Conservation (phyloP, 2,888 invertebrate genomes). For the Abscondita cerata region DNA sequence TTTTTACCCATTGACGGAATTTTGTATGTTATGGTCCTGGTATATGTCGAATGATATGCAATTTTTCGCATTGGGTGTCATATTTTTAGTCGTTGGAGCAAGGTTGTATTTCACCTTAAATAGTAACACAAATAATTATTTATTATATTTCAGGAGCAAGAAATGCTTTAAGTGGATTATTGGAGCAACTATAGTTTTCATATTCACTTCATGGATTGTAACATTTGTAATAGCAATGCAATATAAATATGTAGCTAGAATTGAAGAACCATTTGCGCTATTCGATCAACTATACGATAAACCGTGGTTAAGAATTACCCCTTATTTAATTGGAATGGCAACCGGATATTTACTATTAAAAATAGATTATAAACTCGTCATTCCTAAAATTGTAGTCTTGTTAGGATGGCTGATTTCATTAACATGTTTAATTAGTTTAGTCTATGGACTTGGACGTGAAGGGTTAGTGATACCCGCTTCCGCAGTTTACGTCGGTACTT, state of each 20-base stretch:
- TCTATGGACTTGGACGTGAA: conserved; percentile 74
- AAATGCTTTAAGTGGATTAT: conserved; percentile 72
- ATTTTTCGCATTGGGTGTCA: conserved; percentile 74
- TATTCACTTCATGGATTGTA: conserved; percentile 77
- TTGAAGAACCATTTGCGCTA: conserved; percentile 82
- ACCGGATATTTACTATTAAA: conserved; percentile 76
- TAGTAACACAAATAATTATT: not conserved
- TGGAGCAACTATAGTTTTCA: conserved; percentile 63
- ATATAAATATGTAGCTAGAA: conserved; percentile 75
- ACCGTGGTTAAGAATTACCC: conserved; percentile 82
- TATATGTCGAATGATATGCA: conserved; percentile 84
- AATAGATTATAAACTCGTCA: conserved; percentile 68
- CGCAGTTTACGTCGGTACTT: conserved; percentile 74
- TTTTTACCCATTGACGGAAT: conserved; percentile 75
- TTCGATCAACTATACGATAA: conserved; percentile 85
- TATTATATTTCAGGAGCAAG: conserved; percentile 50
- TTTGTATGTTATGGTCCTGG: conserved; percentile 86
- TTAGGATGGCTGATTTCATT: conserved; percentile 68
- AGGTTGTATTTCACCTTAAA: conserved; percentile 60
- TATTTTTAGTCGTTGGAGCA: conserved; percentile 70
- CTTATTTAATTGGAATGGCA: conserved; percentile 80
- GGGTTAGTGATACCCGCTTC: conserved; percentile 70
- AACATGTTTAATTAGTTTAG: conserved; percentile 66
- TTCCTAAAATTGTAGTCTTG: conserved; percentile 64
- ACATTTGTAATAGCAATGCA: conserved; percentile 78